Evolutionary conservation across 2,113 vertebrate species (phyloP), one percentile per base, ranked within the genome.

Genomic region (Varanus salvator): DNA sequence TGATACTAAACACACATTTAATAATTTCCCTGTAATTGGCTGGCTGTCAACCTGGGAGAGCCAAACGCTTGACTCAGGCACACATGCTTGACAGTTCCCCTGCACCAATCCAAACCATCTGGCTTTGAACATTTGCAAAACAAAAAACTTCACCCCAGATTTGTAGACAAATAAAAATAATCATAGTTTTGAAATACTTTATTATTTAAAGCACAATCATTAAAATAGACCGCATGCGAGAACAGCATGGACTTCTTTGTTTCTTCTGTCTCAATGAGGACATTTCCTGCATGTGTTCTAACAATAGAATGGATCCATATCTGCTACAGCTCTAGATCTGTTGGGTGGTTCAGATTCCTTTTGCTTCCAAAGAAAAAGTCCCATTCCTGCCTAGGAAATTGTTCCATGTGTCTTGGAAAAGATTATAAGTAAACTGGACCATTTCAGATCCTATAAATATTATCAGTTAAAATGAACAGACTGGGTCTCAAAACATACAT

Each of bases 51-150:
- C 80, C 29, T 68, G 87, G 80, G 87, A 94, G 92, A 94, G 94
- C 95, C 95, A 95, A 92, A 88, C 94, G 89, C 91, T 94, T 96
- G 93, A 95, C 94, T 96, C 95, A 95, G 92, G 93, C 92, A 94
- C 19, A 77, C 81, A 66, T 94, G 93, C 91, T 93, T 94, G 90
- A 93, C 90, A 90, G 85, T 90, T 77, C 50, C 77, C 48, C 1
- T 23, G 14, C 88, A 87, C 93, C 93, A 93, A 94, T 92, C 92
- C 94, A 96, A 95, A 96, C 89, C 95, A 87, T 94, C 95, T 96
- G 94, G 95, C 94, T 94, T 64, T 66, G 19, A 89, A 91, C 87
- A 0, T 71, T 89, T 93, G 93, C 94, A 87, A 92, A 96, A 93
- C 86, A 93, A 91, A 44, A 94, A 96, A 91, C 93, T 92, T 90